phyloP scores from a whole-genome alignment of 2,113 vertebrate species.

The Tragelaphus scriptus region DNA sequence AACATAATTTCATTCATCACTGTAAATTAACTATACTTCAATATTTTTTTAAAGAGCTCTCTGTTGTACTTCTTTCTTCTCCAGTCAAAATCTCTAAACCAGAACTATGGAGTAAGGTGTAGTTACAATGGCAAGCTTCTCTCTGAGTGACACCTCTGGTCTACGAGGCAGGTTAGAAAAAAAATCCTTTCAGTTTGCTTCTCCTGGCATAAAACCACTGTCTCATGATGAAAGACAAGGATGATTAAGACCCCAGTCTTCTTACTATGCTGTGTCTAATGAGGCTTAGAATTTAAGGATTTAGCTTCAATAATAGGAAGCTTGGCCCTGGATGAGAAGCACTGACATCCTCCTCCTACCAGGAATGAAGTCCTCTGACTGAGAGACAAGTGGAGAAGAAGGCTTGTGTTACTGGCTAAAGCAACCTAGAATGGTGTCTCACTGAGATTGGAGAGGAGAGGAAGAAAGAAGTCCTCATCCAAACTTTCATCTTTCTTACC shows the following conservation, averaged over 20 bases:
- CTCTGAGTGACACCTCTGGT: not conserved
- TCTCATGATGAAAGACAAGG: not conserved
- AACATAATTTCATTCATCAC: not conserved
- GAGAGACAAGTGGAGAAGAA: not conserved
- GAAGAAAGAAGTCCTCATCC: not conserved
- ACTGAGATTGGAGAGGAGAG: not conserved
- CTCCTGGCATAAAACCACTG: not conserved
- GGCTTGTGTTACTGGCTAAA: not conserved
- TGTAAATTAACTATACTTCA: not conserved
- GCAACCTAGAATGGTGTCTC: rapidly evolving
- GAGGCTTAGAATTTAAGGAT: not conserved
- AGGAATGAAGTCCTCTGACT: not conserved
- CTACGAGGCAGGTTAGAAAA: not conserved
- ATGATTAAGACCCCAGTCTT: rapidly evolving
- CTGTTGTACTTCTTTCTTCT: not conserved
- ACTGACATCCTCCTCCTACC: not conserved
- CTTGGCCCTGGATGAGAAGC: not conserved
- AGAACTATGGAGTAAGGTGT: not conserved
- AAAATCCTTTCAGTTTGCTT: not conserved
- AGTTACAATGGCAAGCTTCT: not conserved
- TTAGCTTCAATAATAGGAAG: not conserved
- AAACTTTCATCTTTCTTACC: not conserved
- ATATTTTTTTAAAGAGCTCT: not conserved
- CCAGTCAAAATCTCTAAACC: not conserved
- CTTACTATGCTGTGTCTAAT: not conserved